phyloP scores from a whole-genome alignment of 2,797 vertebrate species.

The Melanotaenia maccullochi region DNA sequence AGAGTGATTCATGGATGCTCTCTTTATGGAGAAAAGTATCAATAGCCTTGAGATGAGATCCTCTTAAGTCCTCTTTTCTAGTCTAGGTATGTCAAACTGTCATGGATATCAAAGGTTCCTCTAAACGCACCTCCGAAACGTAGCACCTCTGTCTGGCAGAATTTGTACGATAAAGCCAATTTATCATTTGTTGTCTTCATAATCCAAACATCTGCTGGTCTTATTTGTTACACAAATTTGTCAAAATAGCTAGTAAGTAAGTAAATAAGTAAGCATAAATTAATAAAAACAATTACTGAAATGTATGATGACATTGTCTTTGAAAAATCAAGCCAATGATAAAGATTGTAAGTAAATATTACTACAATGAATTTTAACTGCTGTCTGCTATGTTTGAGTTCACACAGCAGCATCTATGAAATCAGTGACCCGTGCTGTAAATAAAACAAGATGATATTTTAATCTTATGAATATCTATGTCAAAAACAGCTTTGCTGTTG shows the following conservation, averaged over 20 bases:
- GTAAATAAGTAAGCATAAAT: neutral
- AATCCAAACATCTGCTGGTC: neutral
- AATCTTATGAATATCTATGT: too few species aligned
- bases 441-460: too few species aligned
- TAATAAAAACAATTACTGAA: neutral
- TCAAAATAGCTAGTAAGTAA: neutral
- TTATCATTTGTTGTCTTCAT: neutral
- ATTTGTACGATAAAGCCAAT: conserved; percentile 16
- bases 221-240: neutral
- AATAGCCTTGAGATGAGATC: conserved; percentile 3
- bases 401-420: too few species aligned
- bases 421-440: too few species aligned
- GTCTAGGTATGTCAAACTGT: conserved; percentile 24
- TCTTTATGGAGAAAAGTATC: conserved; percentile 16
- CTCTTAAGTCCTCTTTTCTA: conserved; percentile 19
- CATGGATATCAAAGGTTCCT: conserved; percentile 24
- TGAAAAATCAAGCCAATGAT: too few species aligned
- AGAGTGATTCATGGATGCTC: conserved; percentile 6
- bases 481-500: too few species aligned
- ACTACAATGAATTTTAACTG: too few species aligned
- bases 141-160: neutral
- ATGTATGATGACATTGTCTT: too few species aligned
- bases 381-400: too few species aligned
- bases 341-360: too few species aligned
- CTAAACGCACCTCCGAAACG: conserved; percentile 10